These are phyloP conservation scores for Zophobas atratus DNA, from an alignment of 1,140 invertebrate genomes.

Conservation along the genomic window DNA sequence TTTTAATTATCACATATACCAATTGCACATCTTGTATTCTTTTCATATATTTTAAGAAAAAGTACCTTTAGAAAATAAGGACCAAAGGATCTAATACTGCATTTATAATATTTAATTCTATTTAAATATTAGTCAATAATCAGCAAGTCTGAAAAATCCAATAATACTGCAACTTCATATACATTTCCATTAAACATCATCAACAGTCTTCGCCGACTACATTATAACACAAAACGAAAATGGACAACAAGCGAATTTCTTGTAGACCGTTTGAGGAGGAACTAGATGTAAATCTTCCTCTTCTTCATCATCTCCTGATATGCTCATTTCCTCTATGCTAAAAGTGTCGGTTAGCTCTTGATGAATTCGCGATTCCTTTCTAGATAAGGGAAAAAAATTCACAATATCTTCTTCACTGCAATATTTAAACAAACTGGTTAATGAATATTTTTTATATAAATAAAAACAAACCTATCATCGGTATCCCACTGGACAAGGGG, in stretches of 20 bases:
- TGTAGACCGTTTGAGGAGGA: constrained; percentile 64
- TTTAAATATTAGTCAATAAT: background rate
- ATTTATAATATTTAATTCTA: constrained; percentile 2
- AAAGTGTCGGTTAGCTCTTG: constrained; percentile 76
- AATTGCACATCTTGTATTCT: background rate
- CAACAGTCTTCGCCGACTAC: constrained; percentile 43
- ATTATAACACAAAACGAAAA: constrained; percentile 62
- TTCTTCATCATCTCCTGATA: constrained; percentile 76
- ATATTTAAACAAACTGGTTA: constrained; percentile 47
- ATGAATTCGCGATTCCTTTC: constrained; percentile 69
- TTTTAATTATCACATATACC: background rate
- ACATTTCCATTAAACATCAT: background rate
- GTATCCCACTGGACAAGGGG: constrained; percentile 75
- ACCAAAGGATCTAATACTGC: constrained; percentile 1
- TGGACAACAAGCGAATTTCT: constrained; percentile 64
- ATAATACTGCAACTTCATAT: constrained; percentile 7
- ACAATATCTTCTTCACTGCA: constrained; percentile 72
- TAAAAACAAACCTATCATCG: constrained; percentile 69
- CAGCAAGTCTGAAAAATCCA: constrained; percentile 1
- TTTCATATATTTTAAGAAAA: background rate
- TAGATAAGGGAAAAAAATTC: constrained; percentile 72
- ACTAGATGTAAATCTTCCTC: constrained; percentile 66
- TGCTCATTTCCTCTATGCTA: constrained; percentile 75
- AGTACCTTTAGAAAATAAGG: constrained; percentile 1
- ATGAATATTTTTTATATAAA: constrained; percentile 53